Base-by-base conservation (phyloP, 2,797 vertebrate species). In the Pangasius mekongensis region DNA sequence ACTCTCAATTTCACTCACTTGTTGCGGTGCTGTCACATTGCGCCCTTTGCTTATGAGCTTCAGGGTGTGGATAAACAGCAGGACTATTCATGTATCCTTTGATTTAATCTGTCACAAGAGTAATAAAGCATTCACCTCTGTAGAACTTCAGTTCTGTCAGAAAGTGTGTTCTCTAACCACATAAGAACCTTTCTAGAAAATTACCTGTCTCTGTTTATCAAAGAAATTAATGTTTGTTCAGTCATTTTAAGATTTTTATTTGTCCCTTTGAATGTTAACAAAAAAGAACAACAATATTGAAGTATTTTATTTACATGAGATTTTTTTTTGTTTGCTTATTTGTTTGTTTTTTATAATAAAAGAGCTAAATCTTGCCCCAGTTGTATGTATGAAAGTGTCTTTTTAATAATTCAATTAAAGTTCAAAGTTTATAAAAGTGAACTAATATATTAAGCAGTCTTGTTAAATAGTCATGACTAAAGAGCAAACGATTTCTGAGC, bases 31-130 rank as follows among this genome's bases (percentile, higher is more conserved):
- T 93, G 92, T 91, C 91, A 92, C 90, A 87, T 91, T 78, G 77
- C 56, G 66, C 83, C 82, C 89, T 84, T 83, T 85, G 77, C 86
- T 58, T 33, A 80, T 88, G 60, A 81, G 74, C 90, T 83, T 69
- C 58, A 9, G 83, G 88, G 69, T 58, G 74, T 77, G 83, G 49
- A 87, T 86, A 85, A 90, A 91, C 89, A 90, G 84, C 85, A 86
- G 88, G 67, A 78, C n/a, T 91, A 89, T 91, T 90, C 86, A 89
- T 92, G 89, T 83, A 86, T 90, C 89, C 89, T 90, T 89, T 91
- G 91, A 92, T 90, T 91, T 91, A 90, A 90, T 90, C 89, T 90
- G 89, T 90, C 90, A 92, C 64, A 77, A 87, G 88, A 88, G 73
- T 83, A 85, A 91, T 90, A 91, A 88, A 83, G 87, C 87, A 73